A percentile compares a stretch with the other conserved stretches of the same genome.
Evolutionary conservation across 2,888 invertebrate species (phyloP).

Genomic region (Mamestra brassicae): DNA sequence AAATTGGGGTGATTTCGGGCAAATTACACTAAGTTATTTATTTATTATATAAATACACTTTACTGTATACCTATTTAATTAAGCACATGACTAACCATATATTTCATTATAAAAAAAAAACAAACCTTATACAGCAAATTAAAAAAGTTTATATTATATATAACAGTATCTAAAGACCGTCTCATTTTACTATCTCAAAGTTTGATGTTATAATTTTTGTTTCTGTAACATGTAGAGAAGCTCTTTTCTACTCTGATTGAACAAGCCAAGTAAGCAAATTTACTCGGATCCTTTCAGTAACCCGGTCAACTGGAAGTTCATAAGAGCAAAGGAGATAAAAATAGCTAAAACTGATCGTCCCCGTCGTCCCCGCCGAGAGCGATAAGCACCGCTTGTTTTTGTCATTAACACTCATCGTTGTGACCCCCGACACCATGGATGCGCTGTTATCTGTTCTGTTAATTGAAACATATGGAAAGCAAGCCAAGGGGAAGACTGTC

Average conservation of each 20-base stretch:
- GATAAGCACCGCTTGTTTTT: conserved; percentile 30
- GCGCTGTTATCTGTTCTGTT: conserved; percentile 5
- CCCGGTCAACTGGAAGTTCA: conserved; percentile 8
- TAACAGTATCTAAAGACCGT: neutral
- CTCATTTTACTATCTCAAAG: too few relatives aligned
- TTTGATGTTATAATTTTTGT: neutral
- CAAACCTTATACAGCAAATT: too few relatives aligned
- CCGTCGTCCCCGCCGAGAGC: neutral
- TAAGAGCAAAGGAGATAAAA: conserved; percentile 19
- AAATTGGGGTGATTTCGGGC: neutral
- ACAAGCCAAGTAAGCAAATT: neutral
- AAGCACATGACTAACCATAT: too few relatives aligned
- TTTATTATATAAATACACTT: neutral
- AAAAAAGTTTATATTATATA: neutral
- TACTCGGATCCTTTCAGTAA: conserved; percentile 1
- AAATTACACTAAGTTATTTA: too few relatives aligned
- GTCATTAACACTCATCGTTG: conserved; percentile 31
- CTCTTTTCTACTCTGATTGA: neutral
- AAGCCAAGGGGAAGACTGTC: neutral
- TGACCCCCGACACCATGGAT: conserved; percentile 5
- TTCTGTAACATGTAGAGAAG: neutral
- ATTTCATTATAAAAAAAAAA: too few relatives aligned
- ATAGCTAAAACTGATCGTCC: neutral
- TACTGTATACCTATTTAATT: too few relatives aligned
- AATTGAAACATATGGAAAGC: conserved; percentile 24